These are phyloP conservation scores for Hapalemur alaotrensis DNA, from an alignment of 2,797 vertebrate species.

Conservation along the genomic window DNA sequence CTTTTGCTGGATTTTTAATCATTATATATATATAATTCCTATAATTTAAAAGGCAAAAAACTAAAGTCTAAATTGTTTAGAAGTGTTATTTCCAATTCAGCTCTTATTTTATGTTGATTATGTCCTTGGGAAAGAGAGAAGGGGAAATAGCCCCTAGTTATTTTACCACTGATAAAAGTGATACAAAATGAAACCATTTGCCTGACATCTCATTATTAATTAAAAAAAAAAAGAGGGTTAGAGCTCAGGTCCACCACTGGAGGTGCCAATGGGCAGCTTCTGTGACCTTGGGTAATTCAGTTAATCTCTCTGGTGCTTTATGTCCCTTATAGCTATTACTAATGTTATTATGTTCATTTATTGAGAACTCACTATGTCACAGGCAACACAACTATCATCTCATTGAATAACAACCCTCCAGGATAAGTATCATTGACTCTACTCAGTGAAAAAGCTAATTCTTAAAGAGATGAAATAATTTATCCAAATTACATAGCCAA, in stretches of 20 bases:
- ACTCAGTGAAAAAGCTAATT: constrained; percentile 12
- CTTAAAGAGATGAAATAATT: not conserved
- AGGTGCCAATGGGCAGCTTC: not conserved
- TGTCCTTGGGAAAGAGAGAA: not conserved
- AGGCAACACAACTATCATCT: not conserved
- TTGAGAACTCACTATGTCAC: not conserved
- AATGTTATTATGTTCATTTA: not conserved
- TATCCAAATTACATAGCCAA: not conserved
- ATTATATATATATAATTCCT: not conserved
- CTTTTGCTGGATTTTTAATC: constrained; percentile 35
- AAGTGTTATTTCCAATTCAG: not conserved
- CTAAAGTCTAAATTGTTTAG: not conserved
- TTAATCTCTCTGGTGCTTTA: not conserved
- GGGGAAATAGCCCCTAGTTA: not conserved
- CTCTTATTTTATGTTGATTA: not conserved
- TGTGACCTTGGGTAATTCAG: not conserved
- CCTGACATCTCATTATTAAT: not conserved
- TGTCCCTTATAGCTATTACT: not conserved
- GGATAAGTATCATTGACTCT: not conserved
- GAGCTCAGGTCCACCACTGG: not conserved
- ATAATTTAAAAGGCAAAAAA: constrained; percentile 3
- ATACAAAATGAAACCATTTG: not conserved
- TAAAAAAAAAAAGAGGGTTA: not conserved
- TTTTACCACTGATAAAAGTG: not conserved
- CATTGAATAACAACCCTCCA: not conserved